Conservation (phyloP, 2,113 vertebrate species). For the Agapornis roseicollis region DNA sequence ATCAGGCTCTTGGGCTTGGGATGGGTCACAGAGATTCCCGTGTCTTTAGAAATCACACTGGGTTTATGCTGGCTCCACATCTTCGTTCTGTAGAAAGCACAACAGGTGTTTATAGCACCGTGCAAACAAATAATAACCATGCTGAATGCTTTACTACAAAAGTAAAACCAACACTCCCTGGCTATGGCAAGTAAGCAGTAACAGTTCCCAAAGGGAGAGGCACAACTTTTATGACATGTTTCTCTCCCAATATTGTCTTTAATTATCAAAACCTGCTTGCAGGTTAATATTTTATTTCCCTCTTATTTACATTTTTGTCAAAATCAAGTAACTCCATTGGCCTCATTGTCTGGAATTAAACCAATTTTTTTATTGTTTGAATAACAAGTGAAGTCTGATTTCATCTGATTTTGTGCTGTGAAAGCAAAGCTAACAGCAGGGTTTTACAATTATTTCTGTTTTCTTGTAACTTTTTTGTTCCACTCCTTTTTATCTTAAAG, state of each 20-base stretch:
- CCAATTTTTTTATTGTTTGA: not conserved
- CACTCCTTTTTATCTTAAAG: not conserved
- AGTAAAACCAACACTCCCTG: not conserved
- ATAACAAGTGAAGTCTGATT: not conserved
- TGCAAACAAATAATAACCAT: not conserved
- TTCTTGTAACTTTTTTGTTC: not conserved
- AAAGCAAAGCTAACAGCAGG: not conserved
- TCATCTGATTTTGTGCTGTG: not conserved
- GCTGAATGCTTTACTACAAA: not conserved
- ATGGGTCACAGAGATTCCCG: not conserved
- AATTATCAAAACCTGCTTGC: not conserved
- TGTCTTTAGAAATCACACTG: not conserved
- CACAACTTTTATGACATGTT: not conserved
- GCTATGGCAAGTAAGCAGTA: not conserved
- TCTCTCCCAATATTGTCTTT: not conserved
- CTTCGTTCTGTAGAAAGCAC: not conserved
- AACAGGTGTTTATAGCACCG: not conserved
- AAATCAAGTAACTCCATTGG: not conserved
- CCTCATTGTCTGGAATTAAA: not conserved
- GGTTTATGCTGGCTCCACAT: not conserved
- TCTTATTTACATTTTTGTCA: not conserved
- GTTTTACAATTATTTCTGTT: not conserved
- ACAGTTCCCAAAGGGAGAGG: not conserved
- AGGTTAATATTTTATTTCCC: not conserved
- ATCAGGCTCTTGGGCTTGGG: not conserved